phyloP scores from a whole-genome alignment of 2,888 invertebrate genomes.

The Aethes cnicana region DNA sequence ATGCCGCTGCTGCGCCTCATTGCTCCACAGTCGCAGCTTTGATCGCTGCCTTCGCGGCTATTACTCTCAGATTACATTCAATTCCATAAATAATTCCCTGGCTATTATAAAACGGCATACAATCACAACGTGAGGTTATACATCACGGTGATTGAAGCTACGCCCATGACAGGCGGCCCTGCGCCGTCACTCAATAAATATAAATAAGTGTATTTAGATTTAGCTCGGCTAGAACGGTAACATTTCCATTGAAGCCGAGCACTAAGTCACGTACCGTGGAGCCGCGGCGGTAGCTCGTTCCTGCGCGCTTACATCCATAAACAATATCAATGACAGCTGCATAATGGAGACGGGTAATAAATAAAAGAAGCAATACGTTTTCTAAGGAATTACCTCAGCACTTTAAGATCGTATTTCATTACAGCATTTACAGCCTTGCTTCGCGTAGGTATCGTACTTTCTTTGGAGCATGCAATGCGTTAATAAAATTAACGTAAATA shows the following conservation, averaged over 20 bases:
- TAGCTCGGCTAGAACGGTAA: slow-evolving; percentile 7
- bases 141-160: slow-evolving; percentile 50
- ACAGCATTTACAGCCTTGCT: not conserved
- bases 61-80: slow-evolving; percentile 14
- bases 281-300: not conserved
- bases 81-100: slow-evolving; percentile 7
- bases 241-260: slow-evolving; percentile 2
- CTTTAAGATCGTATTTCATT: not conserved
- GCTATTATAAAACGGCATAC: slow-evolving; percentile 7
- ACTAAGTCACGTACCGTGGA: slow-evolving; percentile 4
- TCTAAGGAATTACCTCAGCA: too few relatives aligned
- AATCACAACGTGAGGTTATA: slow-evolving; percentile 35
- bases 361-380: slow-evolving; percentile 2
- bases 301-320: not conserved
- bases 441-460: too few relatives aligned
- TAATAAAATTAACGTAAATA: too few relatives aligned
- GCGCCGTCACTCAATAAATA: slow-evolving; percentile 28
- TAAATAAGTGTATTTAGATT: slow-evolving; percentile 22
- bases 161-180: slow-evolving; percentile 43
- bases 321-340: slow-evolving; percentile 2
- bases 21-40: slow-evolving; percentile 20
- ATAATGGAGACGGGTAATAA: not conserved
- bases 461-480: too few relatives aligned
- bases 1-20: not conserved
- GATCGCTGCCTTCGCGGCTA: slow-evolving; percentile 10